Base-by-base conservation (phyloP, 2,797 vertebrate genomes). In the Labeo calbasu region DNA sequence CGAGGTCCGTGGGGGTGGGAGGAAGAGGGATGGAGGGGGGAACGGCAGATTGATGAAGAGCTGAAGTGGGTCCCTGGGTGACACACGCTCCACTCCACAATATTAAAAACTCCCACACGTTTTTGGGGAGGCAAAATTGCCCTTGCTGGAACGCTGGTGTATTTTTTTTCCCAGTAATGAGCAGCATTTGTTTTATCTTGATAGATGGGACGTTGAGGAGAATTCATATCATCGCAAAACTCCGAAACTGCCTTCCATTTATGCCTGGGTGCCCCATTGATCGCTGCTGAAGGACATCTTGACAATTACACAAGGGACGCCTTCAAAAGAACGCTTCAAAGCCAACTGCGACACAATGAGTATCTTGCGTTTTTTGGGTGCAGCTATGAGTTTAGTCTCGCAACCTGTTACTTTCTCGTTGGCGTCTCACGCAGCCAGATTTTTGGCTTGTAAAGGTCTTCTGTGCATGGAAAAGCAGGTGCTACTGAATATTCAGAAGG, bases 81-180 rank as follows among this genome's bases (percentile, higher is more conserved):
- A 77, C 88, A 25, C 82, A 77, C 89, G 91, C 93, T 93, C 88
- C 91, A 92, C 91, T 92, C 87, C 91, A 88, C 92, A 90, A 93
- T 94, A 94, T 94, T 95, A 94, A 94, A 95, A 94, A 94, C 94
- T 94, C 94, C 94, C 94, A 94, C 94, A 88, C 89, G 92, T 91
- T 93, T 92, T 86, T 85, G 88, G 87, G 92, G 88, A 91, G 91
- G 88, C 87, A 87, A 91, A 92, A 93, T 92, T 91, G 92, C 93
- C 93, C 90, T 93, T 92, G 89, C 90, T 65, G 89, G 90, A 83
- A 89, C 87, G 53, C 75, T 80, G 75, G 91, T 83, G 91, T 86
- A 86, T 90, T 88, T 90, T 69, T 69, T 82, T 83, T 5, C 80
- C 83, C 80, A 77, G 86, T 92, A 92, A 94, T 88, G 91, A 94